Base-by-base conservation (phyloP, 2,797 vertebrate genomes). In the Oryzias sinensis region DNA sequence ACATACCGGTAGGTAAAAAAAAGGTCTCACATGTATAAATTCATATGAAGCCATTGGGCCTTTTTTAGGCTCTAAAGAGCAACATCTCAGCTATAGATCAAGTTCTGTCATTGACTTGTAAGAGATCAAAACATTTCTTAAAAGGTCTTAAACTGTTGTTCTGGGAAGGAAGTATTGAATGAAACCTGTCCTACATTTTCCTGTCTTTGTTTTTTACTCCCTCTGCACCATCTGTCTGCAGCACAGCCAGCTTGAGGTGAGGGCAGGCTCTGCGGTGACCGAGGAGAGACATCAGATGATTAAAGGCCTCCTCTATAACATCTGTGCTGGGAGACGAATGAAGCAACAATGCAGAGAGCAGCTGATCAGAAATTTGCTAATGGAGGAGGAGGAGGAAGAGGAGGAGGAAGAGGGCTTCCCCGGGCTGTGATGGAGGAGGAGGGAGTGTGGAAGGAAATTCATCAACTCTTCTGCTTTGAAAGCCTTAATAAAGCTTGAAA, bases 311-410 rank as follows among this genome's bases (percentile, higher is more conserved):
- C 73, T 77, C 78, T 64, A 37, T 37, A 77, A 73, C 83, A 87
- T 89, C 84, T 87, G 83, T 75, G 68, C 80, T 65, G 74, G 70
- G 70, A 72, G 71, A 82, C 20, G 24, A 68, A 88, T 91, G 88
- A 90, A 90, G 90, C 80, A 90, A 88, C 89, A 81, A 91, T 87
- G 72, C 73, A 63, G 84, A 83, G 72, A 81, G 87, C 87, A 89
- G 87, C 83, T 88, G 88, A 89, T 88, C 80, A 85, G 79, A 81
- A 90, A 86, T 90, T 83, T 89, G 84, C 90, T 90, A 92, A 91
- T 92, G 88, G 83, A 84, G 67, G 72, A 78, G 83, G 85, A 73
- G 76, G 66, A 61, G 76, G 75, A 77, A 76, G 20, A 9, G 47
- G 49, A 74, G 79, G 57, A 49, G 71, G 77, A 61, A 37, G 54